Base-by-base conservation (phyloP, 2,888 invertebrate species). In the Abscondita cerata region DNA sequence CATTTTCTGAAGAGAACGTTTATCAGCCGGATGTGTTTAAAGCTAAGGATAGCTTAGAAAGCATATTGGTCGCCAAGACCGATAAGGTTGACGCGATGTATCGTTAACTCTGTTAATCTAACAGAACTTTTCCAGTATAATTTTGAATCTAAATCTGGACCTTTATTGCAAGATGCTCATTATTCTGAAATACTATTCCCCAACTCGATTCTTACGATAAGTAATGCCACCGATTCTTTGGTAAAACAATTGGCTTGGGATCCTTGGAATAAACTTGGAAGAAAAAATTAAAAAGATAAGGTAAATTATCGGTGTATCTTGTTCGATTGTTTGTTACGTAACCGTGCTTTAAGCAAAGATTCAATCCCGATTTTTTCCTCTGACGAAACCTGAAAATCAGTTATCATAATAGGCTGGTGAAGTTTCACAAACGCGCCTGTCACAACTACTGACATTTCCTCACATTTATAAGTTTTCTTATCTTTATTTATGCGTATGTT, bases 1-100 rank as follows among this genome's bases (percentile, higher is more conserved):
- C 63, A 12, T 54, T 63, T 15, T 70, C 72, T 4, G 70, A 73
- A 40, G 69, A 70, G 19, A 66, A 56, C 12, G 41, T 70, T 8
- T 65, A 62, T 20, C 62, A 55, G 56, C 40, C 63, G 0, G 67
- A 70, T 16, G 67, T 67, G 60, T 58, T 74, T n/a, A 70, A 70
- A 59, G 76, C 77, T 12, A 73, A 71, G 46, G 76, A 76, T 55
- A 78, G 78, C 63, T 68, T 78, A 52, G 78, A 77, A 59, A 74
- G 72, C 63, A 57, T 77, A 34, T 25, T 72, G n/a, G 54, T 16
- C 25, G 44, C 62, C 11, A 73, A 72, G 58, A 70, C 65, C 46
- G 73, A 76, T 44, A 69, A 73, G 63, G 72, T 70, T 25, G 6
- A n/a, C n/a, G n/a, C n/a, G n/a, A n/a, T n/a, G n/a, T 2, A 25